phyloP scores from a whole-genome alignment of 37 sponge, comb jelly and placozoan genomes.

The Chondrilla cf. caribensis region DNA sequence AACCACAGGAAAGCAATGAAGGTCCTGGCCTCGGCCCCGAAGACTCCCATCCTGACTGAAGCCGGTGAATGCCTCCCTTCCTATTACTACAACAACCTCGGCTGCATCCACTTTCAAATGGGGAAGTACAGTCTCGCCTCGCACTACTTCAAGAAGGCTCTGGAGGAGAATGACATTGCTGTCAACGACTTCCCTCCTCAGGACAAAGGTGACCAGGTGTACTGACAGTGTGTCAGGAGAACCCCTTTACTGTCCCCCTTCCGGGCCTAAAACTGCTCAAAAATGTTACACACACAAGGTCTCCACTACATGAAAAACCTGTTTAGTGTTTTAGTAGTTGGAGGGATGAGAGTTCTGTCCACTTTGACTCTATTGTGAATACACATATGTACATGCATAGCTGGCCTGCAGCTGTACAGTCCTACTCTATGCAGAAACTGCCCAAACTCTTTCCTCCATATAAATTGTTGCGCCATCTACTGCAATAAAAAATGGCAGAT shows the following conservation, averaged over 20 bases:
- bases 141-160: constrained; percentile 83
- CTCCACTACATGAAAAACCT: too few relatives aligned
- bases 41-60: constrained; percentile 72
- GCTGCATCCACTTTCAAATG: constrained; percentile 85
- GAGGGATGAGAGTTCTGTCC: too few relatives aligned
- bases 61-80: constrained; percentile 88
- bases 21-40: constrained; percentile 76
- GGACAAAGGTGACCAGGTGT: constrained; percentile 52
- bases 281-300: too few relatives aligned
- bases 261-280: too few relatives aligned
- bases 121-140: constrained; percentile 82
- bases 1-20: constrained; percentile 80
- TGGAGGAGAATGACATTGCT: constrained; percentile 93
- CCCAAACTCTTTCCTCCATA: too few relatives aligned
- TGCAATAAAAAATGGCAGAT: too few relatives aligned
- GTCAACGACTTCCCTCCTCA: constrained; percentile 81
- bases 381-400: neutral
- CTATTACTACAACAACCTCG: constrained; percentile 93
- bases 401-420: too few relatives aligned
- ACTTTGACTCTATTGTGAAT: too few relatives aligned
- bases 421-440: too few relatives aligned
- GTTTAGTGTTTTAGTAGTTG: too few relatives aligned
- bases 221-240: neutral
- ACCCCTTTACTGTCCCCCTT: neutral
- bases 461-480: too few relatives aligned